A percentile compares a stretch with the other conserved stretches of the same genome.
phyloP scores from a whole-genome alignment of 2,113 vertebrate genomes.

The Charina bottae region DNA sequence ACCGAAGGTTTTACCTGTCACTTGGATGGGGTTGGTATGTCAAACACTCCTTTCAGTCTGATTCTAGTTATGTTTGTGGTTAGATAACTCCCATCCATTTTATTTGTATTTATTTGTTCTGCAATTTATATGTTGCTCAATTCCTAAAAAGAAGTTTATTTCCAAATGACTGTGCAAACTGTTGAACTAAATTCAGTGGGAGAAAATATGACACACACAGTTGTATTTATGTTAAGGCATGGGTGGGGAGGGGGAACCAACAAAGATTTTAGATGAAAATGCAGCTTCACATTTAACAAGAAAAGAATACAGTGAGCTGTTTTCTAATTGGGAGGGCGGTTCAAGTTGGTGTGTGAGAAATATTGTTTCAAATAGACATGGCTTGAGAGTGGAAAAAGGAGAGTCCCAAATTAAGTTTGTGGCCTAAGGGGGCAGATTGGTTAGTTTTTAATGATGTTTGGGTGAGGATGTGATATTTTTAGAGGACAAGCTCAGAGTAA shows the following conservation, averaged over 20 bases:
- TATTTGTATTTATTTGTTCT: not conserved
- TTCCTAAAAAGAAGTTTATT: not conserved
- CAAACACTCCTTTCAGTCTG: not conserved
- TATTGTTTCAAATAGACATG: accelerated
- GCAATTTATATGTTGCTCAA: not conserved
- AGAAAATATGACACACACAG: not conserved
- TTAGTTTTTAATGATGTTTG: conserved; percentile 19
- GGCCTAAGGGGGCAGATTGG: conserved; percentile 2
- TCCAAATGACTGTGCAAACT: not conserved
- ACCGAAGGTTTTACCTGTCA: not conserved
- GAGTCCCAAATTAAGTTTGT: not conserved
- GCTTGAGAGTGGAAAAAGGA: not conserved
- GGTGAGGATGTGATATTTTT: conserved; percentile 21
- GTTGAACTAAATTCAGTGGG: not conserved
- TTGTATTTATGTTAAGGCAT: not conserved
- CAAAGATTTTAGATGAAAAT: not conserved
- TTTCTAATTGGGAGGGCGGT: not conserved
- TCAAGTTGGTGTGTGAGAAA: not conserved
- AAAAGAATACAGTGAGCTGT: not conserved
- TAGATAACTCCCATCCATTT: not conserved
- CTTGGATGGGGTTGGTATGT: not conserved
- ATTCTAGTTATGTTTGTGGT: not conserved
- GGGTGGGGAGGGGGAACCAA: not conserved
- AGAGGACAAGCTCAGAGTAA: conserved; percentile 36
- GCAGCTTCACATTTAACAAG: not conserved